Evolutionary conservation across 1,140 invertebrate species (phyloP), one percentile per base, ranked within the genome.

Genomic region (Diuraphis noxia): DNA sequence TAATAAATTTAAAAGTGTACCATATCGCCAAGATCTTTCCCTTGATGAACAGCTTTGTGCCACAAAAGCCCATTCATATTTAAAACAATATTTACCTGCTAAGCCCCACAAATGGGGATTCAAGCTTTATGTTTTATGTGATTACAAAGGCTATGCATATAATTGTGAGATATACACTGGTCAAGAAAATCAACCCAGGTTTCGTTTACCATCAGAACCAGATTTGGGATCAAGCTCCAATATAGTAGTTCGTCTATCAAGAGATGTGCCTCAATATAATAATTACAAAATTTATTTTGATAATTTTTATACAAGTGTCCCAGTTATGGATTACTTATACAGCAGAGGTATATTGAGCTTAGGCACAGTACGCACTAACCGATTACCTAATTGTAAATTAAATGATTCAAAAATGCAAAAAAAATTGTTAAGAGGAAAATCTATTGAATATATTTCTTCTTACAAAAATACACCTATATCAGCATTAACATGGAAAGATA

Each of bases 51-150:
- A 92, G 46, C 46, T 92, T 21, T 92, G 92, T 88, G 41, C 92
- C 36, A 92, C 84, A 81, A 92, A 92, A 84, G 43, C 82, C 13
- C 30, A 84, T 23, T 56, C 72, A 79, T 91, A 91, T 77, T 41
- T 92, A 36, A 92, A 92, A 82, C 93, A 93, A 84, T 93, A 93
- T 52, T 92, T 93, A 85, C 93, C 92, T 7, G 36, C 90, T 43
- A 93, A 93, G 86, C 93, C 93, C 10, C 92, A 92, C 25, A 93
- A 93, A 87, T 92, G 92, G 92, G 92, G n/a, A n/a, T n/a, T n/a
- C n/a, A n/a, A n/a, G n/a, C n/a, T n/a, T 92, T 93, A 92, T 72
- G 86, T 92, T 46, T 82, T 93, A n/a, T n/a, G 84, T 41, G 92
- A 92, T 89, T 79, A 84, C 23, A 86, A 89, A 90, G 92, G 93